A percentile compares a stretch with the other conserved stretches of the same genome.
Conservation (phyloP, 2,113 vertebrate species). For the Gila orcuttii region DNA sequence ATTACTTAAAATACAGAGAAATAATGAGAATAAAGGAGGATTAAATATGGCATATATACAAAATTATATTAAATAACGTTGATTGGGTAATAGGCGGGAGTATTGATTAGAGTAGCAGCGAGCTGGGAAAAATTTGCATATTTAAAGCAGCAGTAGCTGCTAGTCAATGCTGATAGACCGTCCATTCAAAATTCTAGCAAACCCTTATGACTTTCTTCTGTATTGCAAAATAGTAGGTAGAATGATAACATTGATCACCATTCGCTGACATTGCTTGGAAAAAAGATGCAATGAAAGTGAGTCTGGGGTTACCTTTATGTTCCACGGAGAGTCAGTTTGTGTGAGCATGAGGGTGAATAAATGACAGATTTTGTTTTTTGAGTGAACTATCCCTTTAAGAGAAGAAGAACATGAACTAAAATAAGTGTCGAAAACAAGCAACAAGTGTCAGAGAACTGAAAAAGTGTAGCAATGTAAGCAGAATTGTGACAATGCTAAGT, state of each 20-base stretch:
- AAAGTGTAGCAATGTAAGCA: neutral
- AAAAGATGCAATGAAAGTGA: neutral
- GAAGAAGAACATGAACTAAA: neutral
- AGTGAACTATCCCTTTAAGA: neutral
- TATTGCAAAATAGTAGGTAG: neutral
- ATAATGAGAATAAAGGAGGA: neutral
- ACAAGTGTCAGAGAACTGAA: slow-evolving; percentile 2
- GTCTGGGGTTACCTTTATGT: neutral
- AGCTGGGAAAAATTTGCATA: neutral
- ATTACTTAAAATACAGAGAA: neutral
- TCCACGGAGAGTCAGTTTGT: neutral
- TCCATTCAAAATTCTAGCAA: neutral
- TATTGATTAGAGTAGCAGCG: neutral
- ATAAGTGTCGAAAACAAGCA: neutral
- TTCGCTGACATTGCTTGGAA: neutral
- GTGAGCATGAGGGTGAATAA: neutral
- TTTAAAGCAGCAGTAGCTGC: neutral
- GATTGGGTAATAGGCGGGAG: neutral
- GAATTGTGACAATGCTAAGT: neutral
- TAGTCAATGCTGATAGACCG: no score
- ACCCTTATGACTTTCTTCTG: no score
- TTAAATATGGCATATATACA: neutral
- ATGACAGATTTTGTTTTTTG: neutral
- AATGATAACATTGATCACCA: neutral
- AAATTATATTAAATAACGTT: neutral